Evolutionary conservation across 2,888 invertebrate species (phyloP).

Genomic region (Mimas tiliae): DNA sequence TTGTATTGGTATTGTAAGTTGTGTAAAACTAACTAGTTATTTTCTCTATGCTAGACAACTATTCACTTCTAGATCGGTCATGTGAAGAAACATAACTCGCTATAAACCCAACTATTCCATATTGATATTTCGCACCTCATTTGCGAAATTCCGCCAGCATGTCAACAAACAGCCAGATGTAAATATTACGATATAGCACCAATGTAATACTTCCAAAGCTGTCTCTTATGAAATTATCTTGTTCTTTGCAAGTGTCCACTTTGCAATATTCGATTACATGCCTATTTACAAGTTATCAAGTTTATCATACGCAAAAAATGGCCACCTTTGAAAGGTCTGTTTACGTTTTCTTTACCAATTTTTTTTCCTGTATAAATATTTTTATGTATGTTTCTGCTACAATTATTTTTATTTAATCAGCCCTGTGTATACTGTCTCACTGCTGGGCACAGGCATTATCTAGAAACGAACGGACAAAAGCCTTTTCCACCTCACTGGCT

Average conservation of each 20-base stretch:
- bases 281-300: background rate
- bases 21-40: no score
- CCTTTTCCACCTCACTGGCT: no score
- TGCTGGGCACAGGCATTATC: no score
- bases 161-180: slow-evolving; percentile 5
- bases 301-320: background rate
- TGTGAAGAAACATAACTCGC: background rate
- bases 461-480: no score
- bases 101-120: background rate
- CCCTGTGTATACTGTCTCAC: no score
- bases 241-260: slow-evolving; percentile 18
- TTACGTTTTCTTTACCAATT: no score
- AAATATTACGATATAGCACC: slow-evolving; percentile 14
- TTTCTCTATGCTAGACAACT: background rate
- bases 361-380: no score
- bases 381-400: no score
- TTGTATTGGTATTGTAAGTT: no score
- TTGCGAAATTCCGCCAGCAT: slow-evolving; percentile 12
- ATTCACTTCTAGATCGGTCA: background rate
- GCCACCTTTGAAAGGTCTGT: background rate
- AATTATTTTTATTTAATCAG: no score
- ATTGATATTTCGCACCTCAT: slow-evolving; percentile 9
- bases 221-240: slow-evolving; percentile 18
- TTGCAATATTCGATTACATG: slow-evolving; percentile 2
- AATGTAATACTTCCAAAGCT: slow-evolving; percentile 14